These are phyloP conservation scores for Autographa gamma DNA, from an alignment of 2,888 invertebrate genomes.

Conservation along the genomic window DNA sequence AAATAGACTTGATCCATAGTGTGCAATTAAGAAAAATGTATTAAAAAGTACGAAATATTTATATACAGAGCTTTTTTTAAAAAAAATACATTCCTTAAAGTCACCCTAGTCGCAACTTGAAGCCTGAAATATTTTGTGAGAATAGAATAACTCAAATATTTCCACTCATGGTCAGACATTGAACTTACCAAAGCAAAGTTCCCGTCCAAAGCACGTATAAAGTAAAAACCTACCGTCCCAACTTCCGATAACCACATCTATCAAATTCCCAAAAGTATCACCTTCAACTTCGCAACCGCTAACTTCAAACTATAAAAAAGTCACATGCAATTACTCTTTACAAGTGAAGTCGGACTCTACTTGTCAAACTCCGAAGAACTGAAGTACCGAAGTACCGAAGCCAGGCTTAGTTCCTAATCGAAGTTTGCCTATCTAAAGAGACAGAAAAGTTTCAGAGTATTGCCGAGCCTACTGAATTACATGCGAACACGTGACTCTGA, in stretches of 20 bases:
- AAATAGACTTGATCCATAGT: too few species aligned
- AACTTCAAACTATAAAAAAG: slow-evolving; percentile 55
- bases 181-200: neutral
- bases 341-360: slow-evolving; percentile 58
- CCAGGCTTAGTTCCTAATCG: slow-evolving; percentile 63
- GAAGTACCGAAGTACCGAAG: slow-evolving; percentile 32
- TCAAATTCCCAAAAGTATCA: slow-evolving; percentile 45
- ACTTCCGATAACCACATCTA: slow-evolving; percentile 41
- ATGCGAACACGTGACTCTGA: slow-evolving; percentile 56
- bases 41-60: too few species aligned
- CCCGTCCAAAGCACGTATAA: slow-evolving; percentile 11
- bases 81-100: too few species aligned
- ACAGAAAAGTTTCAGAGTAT: slow-evolving; percentile 55
- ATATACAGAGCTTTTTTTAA: too few species aligned
- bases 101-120: too few species aligned
- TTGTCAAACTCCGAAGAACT: slow-evolving; percentile 56
- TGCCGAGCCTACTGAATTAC: slow-evolving; percentile 59
- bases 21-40: too few species aligned
- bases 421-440: slow-evolving; percentile 63
- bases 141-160: too few species aligned
- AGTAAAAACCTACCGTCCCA: slow-evolving; percentile 14
- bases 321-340: slow-evolving; percentile 59
- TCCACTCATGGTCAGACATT: neutral
- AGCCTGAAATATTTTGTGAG: too few species aligned
- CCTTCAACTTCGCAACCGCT: slow-evolving; percentile 41